phyloP scores from a whole-genome alignment of 2,113 vertebrate species.

The Phalacrocorax carbo region DNA sequence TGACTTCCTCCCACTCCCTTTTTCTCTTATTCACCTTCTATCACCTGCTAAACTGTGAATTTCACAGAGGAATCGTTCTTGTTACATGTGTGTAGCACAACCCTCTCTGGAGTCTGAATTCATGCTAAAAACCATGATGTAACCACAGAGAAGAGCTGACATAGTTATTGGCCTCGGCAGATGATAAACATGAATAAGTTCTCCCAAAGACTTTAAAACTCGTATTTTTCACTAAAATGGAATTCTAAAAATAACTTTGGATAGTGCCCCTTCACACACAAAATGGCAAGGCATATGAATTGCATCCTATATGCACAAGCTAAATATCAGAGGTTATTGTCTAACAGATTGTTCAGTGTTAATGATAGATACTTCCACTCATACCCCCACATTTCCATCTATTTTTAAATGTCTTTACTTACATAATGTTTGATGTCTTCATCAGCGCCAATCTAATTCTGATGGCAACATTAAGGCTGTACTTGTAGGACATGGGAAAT shows the following conservation, averaged over 20 bases:
- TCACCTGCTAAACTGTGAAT: neutral
- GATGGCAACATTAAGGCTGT: neutral
- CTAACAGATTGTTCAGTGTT: constrained; percentile 2
- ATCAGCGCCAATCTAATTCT: neutral
- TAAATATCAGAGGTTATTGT: neutral
- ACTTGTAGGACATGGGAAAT: neutral
- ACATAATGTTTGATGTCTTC: constrained; percentile 3
- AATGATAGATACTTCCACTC: neutral
- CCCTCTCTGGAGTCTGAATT: neutral
- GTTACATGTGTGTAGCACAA: rapidly evolving
- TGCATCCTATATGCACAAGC: neutral
- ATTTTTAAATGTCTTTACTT: constrained; percentile 4
- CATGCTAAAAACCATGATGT: rapidly evolving
- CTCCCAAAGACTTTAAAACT: neutral
- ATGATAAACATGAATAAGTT: neutral
- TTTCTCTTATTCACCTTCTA: neutral
- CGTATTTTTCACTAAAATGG: neutral
- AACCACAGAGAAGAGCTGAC: neutral
- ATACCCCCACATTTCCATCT: neutral
- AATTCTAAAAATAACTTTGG: neutral
- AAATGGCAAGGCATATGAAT: neutral
- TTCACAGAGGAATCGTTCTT: too few relatives aligned
- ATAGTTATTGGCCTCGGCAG: neutral
- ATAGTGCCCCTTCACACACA: neutral
- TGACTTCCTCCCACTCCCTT: neutral